Evolutionary conservation across 2,797 vertebrate species (phyloP).

Genomic region (Tokudaia tokunoshimensis): DNA sequence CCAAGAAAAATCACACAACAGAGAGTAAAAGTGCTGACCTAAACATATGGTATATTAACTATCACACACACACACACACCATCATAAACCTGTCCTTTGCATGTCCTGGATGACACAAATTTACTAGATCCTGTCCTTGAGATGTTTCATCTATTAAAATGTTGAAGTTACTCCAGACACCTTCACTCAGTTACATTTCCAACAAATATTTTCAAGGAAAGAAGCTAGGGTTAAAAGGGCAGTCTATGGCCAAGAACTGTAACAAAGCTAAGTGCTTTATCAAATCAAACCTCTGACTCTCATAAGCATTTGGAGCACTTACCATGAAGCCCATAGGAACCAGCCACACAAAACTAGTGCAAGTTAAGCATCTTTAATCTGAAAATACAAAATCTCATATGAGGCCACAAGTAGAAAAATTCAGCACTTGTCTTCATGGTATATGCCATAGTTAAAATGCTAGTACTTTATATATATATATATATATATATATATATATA

Average conservation of each 20-base stretch:
- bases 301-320: slow-evolving; percentile 18
- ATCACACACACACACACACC: not conserved
- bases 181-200: slow-evolving; percentile 56
- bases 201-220: slow-evolving; percentile 69
- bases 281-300: slow-evolving; percentile 34
- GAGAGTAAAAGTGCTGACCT: not conserved
- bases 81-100: slow-evolving; percentile 17
- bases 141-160: slow-evolving; percentile 56
- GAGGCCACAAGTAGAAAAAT: not conserved
- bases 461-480: not conserved
- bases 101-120: not conserved
- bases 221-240: slow-evolving; percentile 15
- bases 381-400: not conserved
- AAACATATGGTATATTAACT: slow-evolving; percentile 30
- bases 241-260: slow-evolving; percentile 13
- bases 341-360: not conserved
- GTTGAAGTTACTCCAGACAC: slow-evolving; percentile 51
- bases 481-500: not conserved
- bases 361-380: not conserved
- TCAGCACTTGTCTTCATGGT: not conserved
- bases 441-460: not conserved
- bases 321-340: slow-evolving; percentile 43
- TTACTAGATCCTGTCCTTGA: slow-evolving; percentile 36
- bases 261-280: slow-evolving; percentile 32
- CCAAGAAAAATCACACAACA: not conserved